Evolutionary conservation across 30 jellyfish, hydroid and myxozoan species (phyloP), one percentile per base, ranked within the genome.

Genomic region (Cassiopea xamachana): DNA sequence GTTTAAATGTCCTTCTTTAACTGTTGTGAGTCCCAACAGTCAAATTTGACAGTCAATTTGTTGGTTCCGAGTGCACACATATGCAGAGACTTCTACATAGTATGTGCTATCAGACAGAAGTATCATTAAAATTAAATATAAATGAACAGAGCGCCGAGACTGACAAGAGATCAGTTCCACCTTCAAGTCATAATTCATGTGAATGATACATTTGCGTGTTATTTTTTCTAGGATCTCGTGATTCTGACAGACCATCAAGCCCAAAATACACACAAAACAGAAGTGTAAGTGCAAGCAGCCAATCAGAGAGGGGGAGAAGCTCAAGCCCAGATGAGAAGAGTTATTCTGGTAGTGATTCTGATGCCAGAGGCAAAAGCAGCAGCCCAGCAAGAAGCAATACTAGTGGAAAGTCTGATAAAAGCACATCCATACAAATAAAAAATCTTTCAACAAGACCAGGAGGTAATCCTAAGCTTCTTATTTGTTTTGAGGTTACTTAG

Each of bases 301-400:
- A 79, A 47, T 90, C 98, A n/a, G 98, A 94, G 43, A 94, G 96
- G 18, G 95, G 89, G 16, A 83, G 95, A 76, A 91, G 98, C 80
- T 82, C 96, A 19, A 90, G 93, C 15, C 93, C 97, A 10, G 93
- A 77, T 48, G 90, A 87, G 1, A 90, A 80, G 67, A 89, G 97
- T 62, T 81, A 80, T 79, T 95, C 97, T 59, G 93, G 97, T 60
- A 92, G 98, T 81, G 98, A 90, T 59, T 90, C 97, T 44, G 98
- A 89, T 46, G 97, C 77, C 46, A 87, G 98, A 49, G 97, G 85
- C 43, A 88, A 80, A 73, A 89, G 93, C 73, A 75, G 87, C 81
- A 90, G 97, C 69, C 97, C 97, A 9, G 91, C 91, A 17, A 60
- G 97, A 51, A 80, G 92, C 79, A 71, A 80, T 48, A 92, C 71